Conservation (phyloP, 1,140 invertebrate genomes). For the Vanessa tameamea region DNA sequence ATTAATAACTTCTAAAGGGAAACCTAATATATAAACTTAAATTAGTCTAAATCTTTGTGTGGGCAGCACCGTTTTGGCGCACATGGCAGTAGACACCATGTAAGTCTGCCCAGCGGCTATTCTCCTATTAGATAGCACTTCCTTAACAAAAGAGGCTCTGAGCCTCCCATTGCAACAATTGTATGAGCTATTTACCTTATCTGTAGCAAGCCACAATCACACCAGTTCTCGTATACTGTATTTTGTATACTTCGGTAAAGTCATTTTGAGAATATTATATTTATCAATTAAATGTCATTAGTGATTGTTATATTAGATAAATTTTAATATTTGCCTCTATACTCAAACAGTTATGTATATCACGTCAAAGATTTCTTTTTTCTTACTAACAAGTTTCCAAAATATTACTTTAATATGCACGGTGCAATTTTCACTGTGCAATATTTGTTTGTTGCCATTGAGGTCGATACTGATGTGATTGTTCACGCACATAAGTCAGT, state of each 20-base stretch:
- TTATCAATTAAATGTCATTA: background rate
- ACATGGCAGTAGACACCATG: slow-evolving; percentile 72
- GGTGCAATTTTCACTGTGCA: too few relatives aligned
- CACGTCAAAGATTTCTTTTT: too few relatives aligned
- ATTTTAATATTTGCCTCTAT: too few relatives aligned
- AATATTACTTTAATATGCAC: too few relatives aligned
- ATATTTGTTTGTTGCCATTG: too few relatives aligned
- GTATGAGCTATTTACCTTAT: slow-evolving; percentile 80
- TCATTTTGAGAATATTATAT: slow-evolving; percentile 55
- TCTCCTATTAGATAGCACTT: slow-evolving; percentile 69
- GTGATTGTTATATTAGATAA: too few relatives aligned
- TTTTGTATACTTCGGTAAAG: slow-evolving; percentile 36
- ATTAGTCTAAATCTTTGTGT: slow-evolving; percentile 45
- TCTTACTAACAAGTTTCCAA: too few relatives aligned
- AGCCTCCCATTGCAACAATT: slow-evolving; percentile 73
- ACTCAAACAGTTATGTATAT: too few relatives aligned
- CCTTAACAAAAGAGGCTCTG: slow-evolving; percentile 73
- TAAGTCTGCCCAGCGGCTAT: slow-evolving; percentile 66
- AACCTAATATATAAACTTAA: slow-evolving; percentile 55
- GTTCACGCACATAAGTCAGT: too few relatives aligned
- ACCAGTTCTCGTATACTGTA: slow-evolving; percentile 43
- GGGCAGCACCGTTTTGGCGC: slow-evolving; percentile 44
- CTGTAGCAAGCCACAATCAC: slow-evolving; percentile 69
- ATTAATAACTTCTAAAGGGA: background rate
- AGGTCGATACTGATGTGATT: too few relatives aligned